Base-by-base conservation (phyloP, 92 coral and sea anemone species). In the Plumapathes pennacea region DNA sequence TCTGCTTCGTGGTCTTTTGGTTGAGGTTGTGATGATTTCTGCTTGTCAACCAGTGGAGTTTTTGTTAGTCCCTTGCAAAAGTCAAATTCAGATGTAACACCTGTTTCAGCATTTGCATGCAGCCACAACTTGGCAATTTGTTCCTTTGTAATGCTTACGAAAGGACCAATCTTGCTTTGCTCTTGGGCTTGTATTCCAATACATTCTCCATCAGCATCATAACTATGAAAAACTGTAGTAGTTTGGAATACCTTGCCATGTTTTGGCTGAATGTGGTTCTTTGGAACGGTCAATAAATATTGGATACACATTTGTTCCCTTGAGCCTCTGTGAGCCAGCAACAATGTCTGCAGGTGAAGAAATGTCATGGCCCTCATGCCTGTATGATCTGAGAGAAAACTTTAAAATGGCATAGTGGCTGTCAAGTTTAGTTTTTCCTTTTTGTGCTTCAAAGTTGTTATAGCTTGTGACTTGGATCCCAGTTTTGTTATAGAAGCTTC, bases 391-490 rank as follows among this genome's bases (percentile, higher is more conserved):
- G 10, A 82, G 30, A 12, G 77, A 32, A 40, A 82, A 74, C 57
- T 82, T 82, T 12, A 74, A 40, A 8, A 59, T 67, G 1, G 78
- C 78, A 41, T 57, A 74, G 45, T 67, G 88, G 17, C 77, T 34
- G 40, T 81, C 88, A 31, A 75, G 58, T 25, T 61, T 60, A 7
- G 88, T 81, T 58, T 81, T 74, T 12, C 83, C 75, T 50, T 82
- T 82, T 47, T 82, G 83, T 6, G 89, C 69, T 46, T 82, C 89
- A 44, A 69, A 75, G 60, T 58, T 67, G 3, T 19, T 18, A 46
- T 50, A 69, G 11, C 51, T 33, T n/a, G 17, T 27, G 19, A 82
- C 25, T 39, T 54, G 12, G 5, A 82, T 33, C 25, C 70, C 74
- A 14, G 67, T 60, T 12, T 27, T 1, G 26, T 72, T 54, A 4